These are phyloP conservation scores for Synergus laeviventris DNA, from an alignment of 2,888 invertebrate genomes.

Conservation along the genomic window DNA sequence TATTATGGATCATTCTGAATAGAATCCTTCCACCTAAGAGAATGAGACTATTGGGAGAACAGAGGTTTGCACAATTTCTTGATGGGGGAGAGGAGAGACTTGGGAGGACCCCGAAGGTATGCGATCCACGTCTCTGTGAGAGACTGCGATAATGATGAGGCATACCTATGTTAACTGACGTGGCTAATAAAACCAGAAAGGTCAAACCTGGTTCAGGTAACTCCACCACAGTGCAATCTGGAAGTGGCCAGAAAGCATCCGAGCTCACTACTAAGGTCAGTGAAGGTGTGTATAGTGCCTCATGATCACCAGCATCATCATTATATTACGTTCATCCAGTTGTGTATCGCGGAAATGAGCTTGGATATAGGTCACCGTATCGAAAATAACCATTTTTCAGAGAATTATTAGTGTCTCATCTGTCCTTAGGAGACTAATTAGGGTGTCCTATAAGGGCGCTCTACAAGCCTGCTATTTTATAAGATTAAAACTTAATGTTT, in stretches of 20 bases:
- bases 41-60: background rate
- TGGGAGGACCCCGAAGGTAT: slow-evolving; percentile 66
- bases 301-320: slow-evolving; percentile 10
- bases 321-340: slow-evolving; percentile 18
- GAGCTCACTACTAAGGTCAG: slow-evolving; percentile 43
- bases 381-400: slow-evolving; percentile 14
- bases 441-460: background rate
- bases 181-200: slow-evolving; percentile 70
- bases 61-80: slow-evolving; percentile 62
- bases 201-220: slow-evolving; percentile 65
- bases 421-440: background rate
- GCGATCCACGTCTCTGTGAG: slow-evolving; percentile 58
- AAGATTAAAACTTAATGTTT: background rate
- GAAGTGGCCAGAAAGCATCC: slow-evolving; percentile 45
- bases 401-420: background rate
- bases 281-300: slow-evolving; percentile 41
- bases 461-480: background rate
- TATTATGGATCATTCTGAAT: background rate
- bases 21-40: background rate
- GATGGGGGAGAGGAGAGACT: slow-evolving; percentile 55
- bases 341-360: slow-evolving; percentile 26
- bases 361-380: slow-evolving; percentile 9
- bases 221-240: slow-evolving; percentile 50
- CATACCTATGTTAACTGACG: slow-evolving; percentile 58
- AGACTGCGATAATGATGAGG: slow-evolving; percentile 62